Evolutionary conservation across 1,140 invertebrate genomes (phyloP).

Genomic region (Macrocentrus cingulum): DNA sequence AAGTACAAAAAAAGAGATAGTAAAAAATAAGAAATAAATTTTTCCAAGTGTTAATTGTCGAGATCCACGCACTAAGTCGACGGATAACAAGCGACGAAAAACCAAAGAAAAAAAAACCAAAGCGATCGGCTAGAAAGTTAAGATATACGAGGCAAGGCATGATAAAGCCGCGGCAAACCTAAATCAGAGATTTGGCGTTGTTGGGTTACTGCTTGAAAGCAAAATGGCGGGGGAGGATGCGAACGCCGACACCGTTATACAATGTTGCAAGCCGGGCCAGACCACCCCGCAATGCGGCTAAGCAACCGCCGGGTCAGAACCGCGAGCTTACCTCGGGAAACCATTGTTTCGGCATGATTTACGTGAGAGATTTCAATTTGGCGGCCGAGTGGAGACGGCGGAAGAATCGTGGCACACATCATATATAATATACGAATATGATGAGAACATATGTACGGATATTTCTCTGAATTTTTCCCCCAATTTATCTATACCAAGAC

Average conservation of each 20-base stretch:
- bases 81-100: too few species aligned
- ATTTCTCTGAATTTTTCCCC: too few species aligned
- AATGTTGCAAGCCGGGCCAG: slow-evolving; percentile 12
- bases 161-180: slow-evolving; percentile 19
- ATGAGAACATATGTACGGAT: neutral
- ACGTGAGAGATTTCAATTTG: slow-evolving; percentile 41
- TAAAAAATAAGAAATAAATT: too few species aligned
- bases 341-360: slow-evolving; percentile 44
- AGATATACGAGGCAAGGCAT: neutral
- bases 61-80: too few species aligned
- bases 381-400: slow-evolving; percentile 30
- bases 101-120: too few species aligned
- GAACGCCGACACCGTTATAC: slow-evolving; percentile 12
- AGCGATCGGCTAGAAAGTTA: too few species aligned
- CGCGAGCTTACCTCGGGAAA: slow-evolving; percentile 28
- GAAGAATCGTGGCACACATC: slow-evolving; percentile 19
- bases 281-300: slow-evolving; percentile 38
- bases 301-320: slow-evolving; percentile 36
- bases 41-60: too few species aligned
- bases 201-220: slow-evolving; percentile 15
- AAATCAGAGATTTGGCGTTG: slow-evolving; percentile 34
- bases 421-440: neutral
- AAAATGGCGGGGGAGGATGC: slow-evolving; percentile 1
- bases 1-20: too few species aligned
- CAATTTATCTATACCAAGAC: too few species aligned